phyloP scores from a whole-genome alignment of 2,113 vertebrate genomes.

The Chionis minor region DNA sequence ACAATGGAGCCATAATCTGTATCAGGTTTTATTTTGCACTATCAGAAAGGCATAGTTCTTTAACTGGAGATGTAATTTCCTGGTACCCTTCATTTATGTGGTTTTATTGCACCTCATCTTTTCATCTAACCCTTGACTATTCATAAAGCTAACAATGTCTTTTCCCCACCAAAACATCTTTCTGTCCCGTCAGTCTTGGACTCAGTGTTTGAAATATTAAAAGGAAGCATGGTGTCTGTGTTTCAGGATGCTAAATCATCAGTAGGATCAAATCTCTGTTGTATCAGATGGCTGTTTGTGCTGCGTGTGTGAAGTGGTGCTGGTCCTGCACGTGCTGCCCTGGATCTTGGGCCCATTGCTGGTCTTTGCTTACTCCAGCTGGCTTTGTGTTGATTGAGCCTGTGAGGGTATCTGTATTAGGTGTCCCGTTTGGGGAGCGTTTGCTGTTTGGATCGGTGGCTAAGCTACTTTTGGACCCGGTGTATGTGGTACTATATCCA shows the following conservation, averaged over 20 bases:
- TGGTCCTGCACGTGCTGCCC: not conserved
- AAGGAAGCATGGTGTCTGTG: not conserved
- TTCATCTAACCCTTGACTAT: not conserved
- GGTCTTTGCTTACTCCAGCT: not conserved
- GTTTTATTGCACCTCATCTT: not conserved
- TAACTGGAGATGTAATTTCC: conserved; percentile 10
- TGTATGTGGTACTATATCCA: not conserved
- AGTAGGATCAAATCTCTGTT: not conserved
- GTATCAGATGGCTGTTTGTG: fast-evolving
- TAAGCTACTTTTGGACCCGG: not conserved
- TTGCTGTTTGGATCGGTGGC: not conserved
- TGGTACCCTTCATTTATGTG: not conserved
- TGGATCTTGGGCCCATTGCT: not conserved
- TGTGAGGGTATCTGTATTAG: not conserved
- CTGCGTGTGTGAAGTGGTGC: not conserved
- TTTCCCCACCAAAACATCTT: not conserved
- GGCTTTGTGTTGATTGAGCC: not conserved
- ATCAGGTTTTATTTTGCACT: not conserved
- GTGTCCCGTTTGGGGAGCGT: not conserved
- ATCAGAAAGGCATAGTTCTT: not conserved
- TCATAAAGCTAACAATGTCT: not conserved
- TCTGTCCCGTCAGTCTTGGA: not conserved
- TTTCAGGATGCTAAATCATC: not conserved
- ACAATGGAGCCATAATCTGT: not conserved
- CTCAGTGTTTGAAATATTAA: not conserved